Evolutionary conservation across 2,888 invertebrate species (phyloP).

Genomic region (Venusia cambrica): DNA sequence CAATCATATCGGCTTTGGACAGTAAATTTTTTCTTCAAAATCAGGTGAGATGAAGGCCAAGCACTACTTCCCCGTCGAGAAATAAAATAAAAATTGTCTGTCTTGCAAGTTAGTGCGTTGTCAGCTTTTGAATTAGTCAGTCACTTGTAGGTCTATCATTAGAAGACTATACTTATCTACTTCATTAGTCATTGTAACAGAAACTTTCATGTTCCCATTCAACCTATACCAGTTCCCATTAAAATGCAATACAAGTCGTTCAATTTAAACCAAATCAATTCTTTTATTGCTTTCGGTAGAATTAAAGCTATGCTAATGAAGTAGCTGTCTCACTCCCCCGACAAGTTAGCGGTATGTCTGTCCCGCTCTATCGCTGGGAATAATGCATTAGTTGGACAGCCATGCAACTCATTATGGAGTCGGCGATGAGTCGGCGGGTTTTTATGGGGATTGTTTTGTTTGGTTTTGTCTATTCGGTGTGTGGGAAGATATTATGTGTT

Average conservation of each 20-base stretch:
- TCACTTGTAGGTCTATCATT: no score
- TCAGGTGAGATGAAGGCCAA: no score
- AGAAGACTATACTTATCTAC: no score
- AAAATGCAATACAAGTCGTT: slow-evolving; percentile 40
- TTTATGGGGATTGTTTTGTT: slow-evolving; percentile 29
- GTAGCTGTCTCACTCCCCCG: slow-evolving; percentile 29
- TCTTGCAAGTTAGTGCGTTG: slow-evolving; percentile 13
- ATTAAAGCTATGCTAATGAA: slow-evolving; percentile 39
- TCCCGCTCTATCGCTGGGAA: slow-evolving; percentile 36
- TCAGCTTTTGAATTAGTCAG: no score
- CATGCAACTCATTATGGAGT: slow-evolving; percentile 41
- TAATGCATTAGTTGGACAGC: slow-evolving; percentile 40
- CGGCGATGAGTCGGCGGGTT: slow-evolving; percentile 28
- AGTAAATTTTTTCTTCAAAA: no score
- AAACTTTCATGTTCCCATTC: no score
- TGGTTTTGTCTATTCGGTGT: no score
- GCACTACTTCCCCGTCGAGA: no score
- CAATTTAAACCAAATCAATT: slow-evolving; percentile 38
- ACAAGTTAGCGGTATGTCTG: slow-evolving; percentile 10
- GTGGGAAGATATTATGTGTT: no score
- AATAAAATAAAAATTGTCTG: no score
- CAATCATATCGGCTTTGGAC: no score
- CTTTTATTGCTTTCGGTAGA: slow-evolving; percentile 34
- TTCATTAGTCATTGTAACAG: no score
- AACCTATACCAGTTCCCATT: slow-evolving; percentile 19